A percentile compares a stretch with the other conserved stretches of the same genome.
phyloP scores from a whole-genome alignment of 64 coral and sea anemone genomes.

The Anthopleura sola region DNA sequence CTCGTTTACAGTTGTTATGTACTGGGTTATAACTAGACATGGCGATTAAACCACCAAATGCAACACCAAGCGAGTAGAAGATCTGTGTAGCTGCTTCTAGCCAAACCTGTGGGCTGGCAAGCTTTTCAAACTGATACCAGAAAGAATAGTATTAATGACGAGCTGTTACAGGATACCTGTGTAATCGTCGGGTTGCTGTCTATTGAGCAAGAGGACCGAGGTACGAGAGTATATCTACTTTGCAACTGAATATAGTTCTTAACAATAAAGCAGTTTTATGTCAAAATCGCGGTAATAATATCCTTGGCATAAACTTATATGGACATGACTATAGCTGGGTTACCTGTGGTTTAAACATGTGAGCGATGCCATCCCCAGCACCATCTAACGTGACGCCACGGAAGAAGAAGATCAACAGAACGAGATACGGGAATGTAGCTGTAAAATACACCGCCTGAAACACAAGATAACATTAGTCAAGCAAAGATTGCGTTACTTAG shows the following conservation, averaged over 20 bases:
- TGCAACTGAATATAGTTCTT: too few species aligned
- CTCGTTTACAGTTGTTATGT: constrained; percentile 89
- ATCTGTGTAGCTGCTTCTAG: constrained; percentile 97
- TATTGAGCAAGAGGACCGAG: too few species aligned
- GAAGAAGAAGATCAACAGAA: constrained; percentile 57
- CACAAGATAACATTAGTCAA: not conserved
- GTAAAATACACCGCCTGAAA: constrained; percentile 59
- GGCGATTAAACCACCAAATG: constrained; percentile 90
- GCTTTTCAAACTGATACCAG: constrained; percentile 71
- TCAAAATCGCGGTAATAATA: too few species aligned
- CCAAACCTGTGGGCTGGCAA: constrained; percentile 85
- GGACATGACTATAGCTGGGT: not conserved
- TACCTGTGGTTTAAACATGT: constrained; percentile 72
- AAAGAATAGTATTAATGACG: not conserved
- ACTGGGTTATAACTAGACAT: constrained; percentile 98
- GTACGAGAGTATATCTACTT: too few species aligned
- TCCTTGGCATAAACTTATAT: not conserved
- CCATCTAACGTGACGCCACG: constrained; percentile 40
- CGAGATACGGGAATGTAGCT: constrained; percentile 51
- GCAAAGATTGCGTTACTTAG: not conserved
- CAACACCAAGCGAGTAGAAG: constrained; percentile 92
- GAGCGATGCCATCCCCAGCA: constrained; percentile 33
- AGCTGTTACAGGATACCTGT: too few species aligned
- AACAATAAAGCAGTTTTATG: too few species aligned
- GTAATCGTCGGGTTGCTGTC: too few species aligned